Evolutionary conservation across 2,113 vertebrate species (phyloP).

Genomic region (Campylomormyrus numenius): DNA sequence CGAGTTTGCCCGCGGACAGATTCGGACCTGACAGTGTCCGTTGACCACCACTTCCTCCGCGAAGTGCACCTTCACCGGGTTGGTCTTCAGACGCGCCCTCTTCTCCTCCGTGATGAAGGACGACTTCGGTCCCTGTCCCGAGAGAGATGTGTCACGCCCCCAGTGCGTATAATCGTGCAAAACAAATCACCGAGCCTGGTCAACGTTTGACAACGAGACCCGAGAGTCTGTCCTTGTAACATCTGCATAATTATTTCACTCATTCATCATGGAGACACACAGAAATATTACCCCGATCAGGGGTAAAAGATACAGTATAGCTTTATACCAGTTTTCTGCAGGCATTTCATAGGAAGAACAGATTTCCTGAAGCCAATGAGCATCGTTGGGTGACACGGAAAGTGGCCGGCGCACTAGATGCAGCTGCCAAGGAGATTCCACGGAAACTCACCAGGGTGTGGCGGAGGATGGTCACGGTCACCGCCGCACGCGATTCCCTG

Average conservation of each 20-base stretch:
- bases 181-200: background rate
- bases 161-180: conserved; percentile 2
- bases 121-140: conserved; percentile 84
- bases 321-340: background rate
- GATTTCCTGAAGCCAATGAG: background rate
- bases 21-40: conserved; percentile 77
- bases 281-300: background rate
- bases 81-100: conserved; percentile 82
- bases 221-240: background rate
- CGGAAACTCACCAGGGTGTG: conserved; percentile 66
- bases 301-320: background rate
- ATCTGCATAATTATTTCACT: background rate
- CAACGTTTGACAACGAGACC: background rate
- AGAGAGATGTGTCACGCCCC: background rate
- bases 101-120: conserved; percentile 95
- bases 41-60: conserved; percentile 95
- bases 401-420: background rate
- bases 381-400: background rate
- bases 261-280: background rate
- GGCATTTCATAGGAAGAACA: background rate
- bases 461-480: conserved; percentile 79
- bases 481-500: conserved; percentile 75
- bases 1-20: background rate
- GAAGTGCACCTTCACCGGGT: conserved; percentile 90
- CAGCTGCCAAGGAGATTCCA: background rate